Percentiles rank a stretch among this genome's conserved stretches.
phyloP scores from a whole-genome alignment of 1,140 invertebrate species.

The Rhagoletis zephyria region DNA sequence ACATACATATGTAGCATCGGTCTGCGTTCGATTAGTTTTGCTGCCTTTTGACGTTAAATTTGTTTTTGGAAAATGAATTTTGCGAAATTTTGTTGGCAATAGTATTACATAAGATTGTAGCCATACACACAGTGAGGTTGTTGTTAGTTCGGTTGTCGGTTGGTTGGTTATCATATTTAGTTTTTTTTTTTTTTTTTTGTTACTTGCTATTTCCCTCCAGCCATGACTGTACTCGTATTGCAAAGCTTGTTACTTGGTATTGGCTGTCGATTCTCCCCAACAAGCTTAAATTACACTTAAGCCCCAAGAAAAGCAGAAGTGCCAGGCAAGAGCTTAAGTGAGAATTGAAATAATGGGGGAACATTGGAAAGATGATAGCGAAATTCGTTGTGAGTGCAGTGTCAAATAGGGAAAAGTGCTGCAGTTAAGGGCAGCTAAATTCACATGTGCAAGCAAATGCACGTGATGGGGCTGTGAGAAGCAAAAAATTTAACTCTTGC shows the following conservation, averaged over 20 bases:
- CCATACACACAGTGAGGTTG: not conserved
- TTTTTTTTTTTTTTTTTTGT: not conserved
- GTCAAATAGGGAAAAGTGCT: not conserved
- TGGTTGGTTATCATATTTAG: not conserved
- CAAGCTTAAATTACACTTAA: constrained; percentile 47
- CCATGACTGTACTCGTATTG: not conserved
- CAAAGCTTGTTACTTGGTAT: constrained; percentile 14
- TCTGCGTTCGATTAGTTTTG: not conserved
- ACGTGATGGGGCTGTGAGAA: too few species aligned
- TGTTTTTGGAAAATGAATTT: not conserved
- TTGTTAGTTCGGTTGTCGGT: not conserved
- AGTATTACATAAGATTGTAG: not conserved
- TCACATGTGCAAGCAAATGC: too few species aligned
- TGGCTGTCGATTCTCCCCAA: not conserved
- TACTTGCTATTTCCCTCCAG: not conserved
- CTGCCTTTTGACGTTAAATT: not conserved
- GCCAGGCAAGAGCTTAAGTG: constrained; percentile 24
- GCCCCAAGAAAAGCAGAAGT: constrained; percentile 12
- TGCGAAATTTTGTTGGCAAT: not conserved
- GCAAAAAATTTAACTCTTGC: too few species aligned
- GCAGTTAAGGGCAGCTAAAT: not conserved
- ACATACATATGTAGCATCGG: not conserved
- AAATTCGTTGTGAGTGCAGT: not conserved
- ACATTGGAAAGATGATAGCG: not conserved
- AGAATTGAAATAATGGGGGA: not conserved